These are phyloP conservation scores for Zele albiditarsus DNA, from an alignment of 2,888 invertebrate species.

Conservation along the genomic window DNA sequence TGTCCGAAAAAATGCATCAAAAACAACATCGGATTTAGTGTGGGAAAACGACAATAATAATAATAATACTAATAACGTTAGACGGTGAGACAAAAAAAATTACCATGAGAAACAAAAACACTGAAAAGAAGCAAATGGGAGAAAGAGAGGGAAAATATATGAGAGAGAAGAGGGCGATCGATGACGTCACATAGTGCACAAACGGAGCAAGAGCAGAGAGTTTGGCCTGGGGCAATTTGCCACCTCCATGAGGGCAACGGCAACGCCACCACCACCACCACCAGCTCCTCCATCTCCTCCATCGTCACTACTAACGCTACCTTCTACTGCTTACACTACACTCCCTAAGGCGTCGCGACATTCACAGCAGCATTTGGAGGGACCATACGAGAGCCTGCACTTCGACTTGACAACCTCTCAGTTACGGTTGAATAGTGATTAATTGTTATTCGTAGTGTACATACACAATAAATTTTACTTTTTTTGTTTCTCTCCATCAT, in stretches of 20 bases:
- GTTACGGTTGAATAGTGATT: background rate
- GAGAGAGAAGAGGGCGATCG: constrained; percentile 57
- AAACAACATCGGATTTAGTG: too few species aligned
- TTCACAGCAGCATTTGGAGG: constrained; percentile 23
- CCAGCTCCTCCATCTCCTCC: constrained; percentile 15
- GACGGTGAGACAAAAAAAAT: background rate
- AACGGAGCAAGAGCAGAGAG: constrained; percentile 49
- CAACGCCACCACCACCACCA: constrained; percentile 23
- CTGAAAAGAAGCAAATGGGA: background rate
- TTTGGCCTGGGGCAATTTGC: constrained; percentile 34
- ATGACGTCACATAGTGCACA: constrained; percentile 57
- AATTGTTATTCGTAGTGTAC: background rate
- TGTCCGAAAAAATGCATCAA: too few species aligned
- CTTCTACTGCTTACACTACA: constrained; percentile 1
- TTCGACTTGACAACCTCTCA: background rate
- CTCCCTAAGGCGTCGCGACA: constrained; percentile 9
- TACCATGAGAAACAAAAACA: background rate
- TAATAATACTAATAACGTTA: background rate
- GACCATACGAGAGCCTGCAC: background rate
- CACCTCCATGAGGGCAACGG: constrained; percentile 19
- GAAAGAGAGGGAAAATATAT: constrained; percentile 1
- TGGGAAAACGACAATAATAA: background rate
- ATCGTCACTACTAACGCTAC: constrained; percentile 3
- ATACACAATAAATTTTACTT: background rate
- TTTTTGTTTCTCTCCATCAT: background rate